Percentiles rank a stretch among this genome's conserved stretches.
Conservation (phyloP, 2,888 invertebrate genomes). For the Mythimna lalbum region DNA sequence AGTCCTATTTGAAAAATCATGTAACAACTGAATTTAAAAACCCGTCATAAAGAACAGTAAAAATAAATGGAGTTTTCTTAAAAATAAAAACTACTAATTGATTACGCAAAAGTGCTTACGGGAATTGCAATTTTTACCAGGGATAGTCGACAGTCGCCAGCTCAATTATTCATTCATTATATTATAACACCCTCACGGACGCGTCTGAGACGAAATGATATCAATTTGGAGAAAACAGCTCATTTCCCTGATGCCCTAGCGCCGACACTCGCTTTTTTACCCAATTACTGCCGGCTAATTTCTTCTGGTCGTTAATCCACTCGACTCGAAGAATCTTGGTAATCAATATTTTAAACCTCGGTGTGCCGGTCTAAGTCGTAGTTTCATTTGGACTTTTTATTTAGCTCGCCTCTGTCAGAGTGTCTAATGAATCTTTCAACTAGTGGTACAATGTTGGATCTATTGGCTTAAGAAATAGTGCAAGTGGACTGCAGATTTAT, state of each 20-base stretch:
- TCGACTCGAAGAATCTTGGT: slow-evolving; percentile 42
- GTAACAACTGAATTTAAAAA: not conserved
- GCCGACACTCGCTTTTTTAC: slow-evolving; percentile 34
- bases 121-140: not conserved
- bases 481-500: not conserved
- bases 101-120: not conserved
- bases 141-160: not conserved
- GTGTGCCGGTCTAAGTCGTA: slow-evolving; percentile 27
- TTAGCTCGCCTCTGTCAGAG: slow-evolving; percentile 15
- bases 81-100: not conserved
- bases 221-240: slow-evolving; percentile 19
- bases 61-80: not conserved
- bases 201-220: not conserved
- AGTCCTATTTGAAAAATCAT: no score
- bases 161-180: not conserved
- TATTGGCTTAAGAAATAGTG: slow-evolving; percentile 9
- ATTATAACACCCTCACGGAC: no score
- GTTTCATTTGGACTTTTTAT: slow-evolving; percentile 43
- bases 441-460: slow-evolving; percentile 30
- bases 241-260: slow-evolving; percentile 18
- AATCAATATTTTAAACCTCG: slow-evolving; percentile 57
- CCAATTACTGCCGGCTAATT: slow-evolving; percentile 60
- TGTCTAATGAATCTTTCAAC: slow-evolving; percentile 43
- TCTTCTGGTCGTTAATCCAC: slow-evolving; percentile 47
- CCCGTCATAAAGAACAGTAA: not conserved